Evolutionary conservation across 2,797 vertebrate genomes (phyloP).

Genomic region (Hoplostethus atlanticus): DNA sequence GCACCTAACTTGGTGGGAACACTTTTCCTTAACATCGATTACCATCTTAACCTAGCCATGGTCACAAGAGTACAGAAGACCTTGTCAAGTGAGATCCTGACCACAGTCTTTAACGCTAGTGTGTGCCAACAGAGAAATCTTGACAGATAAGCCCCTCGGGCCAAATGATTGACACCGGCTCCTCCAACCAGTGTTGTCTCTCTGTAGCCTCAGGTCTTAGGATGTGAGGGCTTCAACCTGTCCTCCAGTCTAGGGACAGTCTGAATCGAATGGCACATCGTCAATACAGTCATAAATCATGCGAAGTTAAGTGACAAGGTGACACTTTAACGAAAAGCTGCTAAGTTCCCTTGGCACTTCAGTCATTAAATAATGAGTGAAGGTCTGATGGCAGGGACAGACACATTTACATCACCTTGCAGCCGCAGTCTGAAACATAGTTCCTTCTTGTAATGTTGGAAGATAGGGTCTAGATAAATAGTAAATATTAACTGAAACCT

Average conservation of each 20-base stretch:
- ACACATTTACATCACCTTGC: slow-evolving; percentile 20
- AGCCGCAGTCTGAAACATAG: slow-evolving; percentile 17
- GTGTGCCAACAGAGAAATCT: slow-evolving; percentile 14
- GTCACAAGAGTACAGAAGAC: slow-evolving; percentile 33
- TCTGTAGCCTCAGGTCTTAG: slow-evolving; percentile 27
- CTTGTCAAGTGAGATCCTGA: slow-evolving; percentile 38
- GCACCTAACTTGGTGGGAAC: slow-evolving; percentile 10
- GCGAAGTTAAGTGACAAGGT: slow-evolving; percentile 58
- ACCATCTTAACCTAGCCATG: slow-evolving; percentile 15
- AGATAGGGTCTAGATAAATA: not conserved
- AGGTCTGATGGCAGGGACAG: not conserved
- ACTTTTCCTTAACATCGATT: slow-evolving; percentile 16
- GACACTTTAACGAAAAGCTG: slow-evolving; percentile 56
- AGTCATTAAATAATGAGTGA: slow-evolving; percentile 47
- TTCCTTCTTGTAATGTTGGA: not conserved
- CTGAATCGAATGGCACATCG: slow-evolving; percentile 27
- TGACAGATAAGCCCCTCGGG: slow-evolving; percentile 39
- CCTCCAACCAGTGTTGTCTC: slow-evolving; percentile 38
- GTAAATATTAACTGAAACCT: not conserved
- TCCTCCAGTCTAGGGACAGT: slow-evolving; percentile 14
- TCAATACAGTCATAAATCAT: slow-evolving; percentile 63
- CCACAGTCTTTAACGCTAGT: slow-evolving; percentile 29
- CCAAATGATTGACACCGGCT: slow-evolving; percentile 24
- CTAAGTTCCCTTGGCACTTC: slow-evolving; percentile 27
- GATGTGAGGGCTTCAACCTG: slow-evolving; percentile 16